Evolutionary conservation across 2,797 vertebrate species (phyloP).

Genomic region (Limnodromus scolopaceus): DNA sequence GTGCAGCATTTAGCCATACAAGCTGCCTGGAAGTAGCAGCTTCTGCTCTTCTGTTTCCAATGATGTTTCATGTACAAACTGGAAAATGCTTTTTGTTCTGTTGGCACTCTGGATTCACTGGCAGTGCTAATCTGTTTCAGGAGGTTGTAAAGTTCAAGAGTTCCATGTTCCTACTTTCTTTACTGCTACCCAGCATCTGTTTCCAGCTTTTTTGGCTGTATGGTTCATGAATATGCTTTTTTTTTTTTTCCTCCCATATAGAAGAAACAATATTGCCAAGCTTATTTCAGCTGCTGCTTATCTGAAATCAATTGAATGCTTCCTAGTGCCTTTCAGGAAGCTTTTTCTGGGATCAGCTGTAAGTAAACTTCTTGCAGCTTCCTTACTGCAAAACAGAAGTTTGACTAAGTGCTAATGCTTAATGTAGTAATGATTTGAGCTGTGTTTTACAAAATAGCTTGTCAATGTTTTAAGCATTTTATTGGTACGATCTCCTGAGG

Average conservation of each 20-base stretch:
- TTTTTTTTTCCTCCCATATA: too few species aligned
- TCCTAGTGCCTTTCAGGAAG: constrained; percentile 34
- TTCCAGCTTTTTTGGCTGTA: neutral
- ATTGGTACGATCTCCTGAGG: neutral
- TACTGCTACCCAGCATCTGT: neutral
- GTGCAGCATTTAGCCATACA: fast-evolving
- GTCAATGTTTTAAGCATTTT: constrained; percentile 12
- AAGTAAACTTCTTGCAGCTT: constrained; percentile 7
- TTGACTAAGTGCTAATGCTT: neutral
- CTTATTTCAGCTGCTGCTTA: constrained; percentile 12
- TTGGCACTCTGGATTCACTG: neutral
- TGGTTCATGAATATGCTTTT: neutral
- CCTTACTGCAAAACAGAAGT: neutral
- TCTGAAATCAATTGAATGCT: constrained; percentile 32
- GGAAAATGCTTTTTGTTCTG: neutral
- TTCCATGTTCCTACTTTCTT: neutral
- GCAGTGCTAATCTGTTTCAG: neutral
- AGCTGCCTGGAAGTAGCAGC: neutral
- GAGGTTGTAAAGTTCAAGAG: neutral
- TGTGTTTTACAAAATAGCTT: constrained; percentile 15
- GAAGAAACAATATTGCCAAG: neutral
- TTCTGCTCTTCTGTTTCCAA: neutral
- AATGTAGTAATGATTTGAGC: neutral
- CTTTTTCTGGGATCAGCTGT: neutral
- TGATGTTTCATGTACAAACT: neutral